phyloP scores from a whole-genome alignment of 2,888 invertebrate species.

The Bugula neritina region DNA sequence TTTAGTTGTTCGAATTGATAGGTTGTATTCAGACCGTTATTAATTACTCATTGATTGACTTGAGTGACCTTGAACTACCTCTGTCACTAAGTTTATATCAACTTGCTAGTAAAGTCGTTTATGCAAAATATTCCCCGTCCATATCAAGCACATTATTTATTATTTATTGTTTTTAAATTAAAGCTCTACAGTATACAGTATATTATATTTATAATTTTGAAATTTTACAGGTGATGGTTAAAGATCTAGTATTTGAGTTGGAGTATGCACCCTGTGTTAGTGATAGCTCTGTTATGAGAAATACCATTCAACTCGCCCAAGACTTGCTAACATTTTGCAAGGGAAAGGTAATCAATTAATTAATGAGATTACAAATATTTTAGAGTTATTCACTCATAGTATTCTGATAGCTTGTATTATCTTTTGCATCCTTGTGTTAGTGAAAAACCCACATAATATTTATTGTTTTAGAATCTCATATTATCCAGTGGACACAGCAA shows the following conservation, averaged over 20 bases:
- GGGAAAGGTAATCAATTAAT: slow-evolving; percentile 4
- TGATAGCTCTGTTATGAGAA: not conserved
- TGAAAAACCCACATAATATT: not conserved
- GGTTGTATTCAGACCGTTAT: not conserved
- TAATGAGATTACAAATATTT: not conserved
- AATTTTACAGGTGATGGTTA: not conserved
- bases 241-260: not conserved
- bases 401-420: too few relatives aligned
- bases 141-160: too few relatives aligned
- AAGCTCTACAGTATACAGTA: too few relatives aligned
- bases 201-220: too few relatives aligned
- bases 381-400: too few relatives aligned
- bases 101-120: too few relatives aligned
- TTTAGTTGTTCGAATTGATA: not conserved
- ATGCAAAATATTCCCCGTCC: too few relatives aligned
- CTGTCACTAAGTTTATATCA: too few relatives aligned
- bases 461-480: slow-evolving; percentile 2
- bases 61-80: too few relatives aligned
- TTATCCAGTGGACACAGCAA: slow-evolving; percentile 13
- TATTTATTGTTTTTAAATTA: too few relatives aligned
- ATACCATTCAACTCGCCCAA: slow-evolving; percentile 17
- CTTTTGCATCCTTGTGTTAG: too few relatives aligned
- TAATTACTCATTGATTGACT: too few relatives aligned
- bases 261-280: slow-evolving; percentile 11
- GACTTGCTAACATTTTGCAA: not conserved